Conservation (phyloP, 2,888 invertebrate genomes). For the Leucozona laternaria region DNA sequence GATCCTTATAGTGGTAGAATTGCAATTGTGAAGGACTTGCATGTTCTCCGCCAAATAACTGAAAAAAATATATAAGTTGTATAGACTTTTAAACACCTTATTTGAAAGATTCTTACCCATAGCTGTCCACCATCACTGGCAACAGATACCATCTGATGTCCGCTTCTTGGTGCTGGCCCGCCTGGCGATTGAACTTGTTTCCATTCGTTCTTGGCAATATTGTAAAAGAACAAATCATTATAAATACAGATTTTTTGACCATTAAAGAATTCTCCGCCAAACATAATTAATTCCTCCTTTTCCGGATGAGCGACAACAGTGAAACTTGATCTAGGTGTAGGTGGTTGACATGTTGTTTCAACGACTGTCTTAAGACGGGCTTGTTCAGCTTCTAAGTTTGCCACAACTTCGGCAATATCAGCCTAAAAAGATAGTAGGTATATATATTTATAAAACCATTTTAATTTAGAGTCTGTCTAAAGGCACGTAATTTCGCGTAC, state of each 20-base stretch:
- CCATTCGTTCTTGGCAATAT: constrained; percentile 92
- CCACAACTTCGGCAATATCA: constrained; percentile 92
- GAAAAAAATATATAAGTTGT: not conserved
- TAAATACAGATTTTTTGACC: constrained; percentile 94
- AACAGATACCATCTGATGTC: constrained; percentile 93
- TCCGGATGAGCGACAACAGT: constrained; percentile 92
- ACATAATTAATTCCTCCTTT: constrained; percentile 93
- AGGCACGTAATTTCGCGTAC: no score
- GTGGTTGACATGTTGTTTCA: constrained; percentile 87
- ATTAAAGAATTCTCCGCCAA: constrained; percentile 96
- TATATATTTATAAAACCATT: not conserved
- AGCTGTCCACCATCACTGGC: constrained; percentile 88
- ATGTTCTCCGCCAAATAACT: constrained; percentile 95
- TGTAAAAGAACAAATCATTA: constrained; percentile 93
- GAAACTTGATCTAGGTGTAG: constrained; percentile 91
- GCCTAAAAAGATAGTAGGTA: constrained; percentile 85
- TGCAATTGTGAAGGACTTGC: constrained; percentile 95
- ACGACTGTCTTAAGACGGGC: constrained; percentile 88
- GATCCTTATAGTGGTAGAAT: constrained; percentile 96
- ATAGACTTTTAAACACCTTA: not conserved
- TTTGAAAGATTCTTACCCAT: constrained; percentile 84
- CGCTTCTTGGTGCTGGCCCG: constrained; percentile 94
- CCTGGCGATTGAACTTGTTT: constrained; percentile 90
- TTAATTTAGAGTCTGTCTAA: no score
- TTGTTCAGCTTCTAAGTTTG: constrained; percentile 91